Evolutionary conservation across 2,888 invertebrate genomes (phyloP).

Genomic region (Aleiodes alternator): DNA sequence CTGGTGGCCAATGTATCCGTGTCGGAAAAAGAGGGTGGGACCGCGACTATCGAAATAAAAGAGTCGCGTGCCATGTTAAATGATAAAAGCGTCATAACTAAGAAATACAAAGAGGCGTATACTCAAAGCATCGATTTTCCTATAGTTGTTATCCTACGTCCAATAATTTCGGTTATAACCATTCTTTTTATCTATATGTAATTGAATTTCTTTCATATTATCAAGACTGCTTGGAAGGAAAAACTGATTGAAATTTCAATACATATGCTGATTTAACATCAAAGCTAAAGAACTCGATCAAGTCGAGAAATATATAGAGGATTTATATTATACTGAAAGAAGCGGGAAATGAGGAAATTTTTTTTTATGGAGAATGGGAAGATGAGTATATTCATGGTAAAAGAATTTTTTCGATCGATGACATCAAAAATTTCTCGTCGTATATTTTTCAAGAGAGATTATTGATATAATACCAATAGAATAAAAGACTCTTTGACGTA

Average conservation of each 20-base stretch:
- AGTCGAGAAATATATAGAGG: constrained; percentile 11
- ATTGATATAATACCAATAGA: constrained; percentile 31
- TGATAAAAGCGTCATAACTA: constrained; percentile 44
- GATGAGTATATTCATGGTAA: constrained; percentile 15
- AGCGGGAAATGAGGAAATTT: constrained; percentile 22
- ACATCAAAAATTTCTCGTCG: not conserved
- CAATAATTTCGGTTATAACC: too few species aligned
- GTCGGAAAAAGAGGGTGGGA: constrained; percentile 47
- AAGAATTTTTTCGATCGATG: constrained; percentile 38
- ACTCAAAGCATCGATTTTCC: not conserved
- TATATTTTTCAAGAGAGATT: constrained; percentile 11
- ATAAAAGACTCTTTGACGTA: constrained; percentile 30
- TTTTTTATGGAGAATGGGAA: constrained; percentile 1
- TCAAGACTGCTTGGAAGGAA: not conserved
- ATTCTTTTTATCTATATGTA: too few species aligned
- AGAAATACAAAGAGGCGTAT: constrained; percentile 3
- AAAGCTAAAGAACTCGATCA: constrained; percentile 57
- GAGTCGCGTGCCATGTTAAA: constrained; percentile 55
- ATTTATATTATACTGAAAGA: constrained; percentile 37
- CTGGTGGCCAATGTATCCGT: constrained; percentile 41
- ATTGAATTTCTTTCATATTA: not conserved
- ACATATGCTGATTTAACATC: constrained; percentile 64
- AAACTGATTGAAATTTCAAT: constrained; percentile 33
- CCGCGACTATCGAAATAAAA: constrained; percentile 53
- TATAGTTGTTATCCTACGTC: too few species aligned